phyloP scores from a whole-genome alignment of 2,888 invertebrate genomes.

The Orthonevra nobilis region DNA sequence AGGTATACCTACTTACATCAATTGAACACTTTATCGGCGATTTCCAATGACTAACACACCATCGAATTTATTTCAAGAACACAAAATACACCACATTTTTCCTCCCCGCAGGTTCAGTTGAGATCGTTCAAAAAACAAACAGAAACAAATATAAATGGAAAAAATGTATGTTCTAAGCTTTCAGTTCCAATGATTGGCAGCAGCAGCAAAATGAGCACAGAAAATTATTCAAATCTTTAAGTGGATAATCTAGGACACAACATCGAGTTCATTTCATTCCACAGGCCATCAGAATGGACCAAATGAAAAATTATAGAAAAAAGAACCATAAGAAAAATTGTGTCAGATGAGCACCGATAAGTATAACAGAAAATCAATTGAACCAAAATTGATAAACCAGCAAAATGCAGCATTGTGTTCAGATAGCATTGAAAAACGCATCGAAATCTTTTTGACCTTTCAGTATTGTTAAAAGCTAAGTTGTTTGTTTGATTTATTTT shows the following conservation, averaged over 20 bases:
- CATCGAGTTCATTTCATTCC: constrained; percentile 17
- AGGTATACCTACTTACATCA: constrained; percentile 14
- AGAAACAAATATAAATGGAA: constrained; percentile 3
- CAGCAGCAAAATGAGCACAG: constrained; percentile 42
- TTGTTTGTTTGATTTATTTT: background rate
- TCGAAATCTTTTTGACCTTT: constrained; percentile 62
- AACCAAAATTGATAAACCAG: constrained; percentile 26
- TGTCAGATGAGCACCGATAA: constrained; percentile 20
- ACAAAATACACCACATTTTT: constrained; percentile 25
- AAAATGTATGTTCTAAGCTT: too few relatives aligned
- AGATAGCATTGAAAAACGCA: too few relatives aligned
- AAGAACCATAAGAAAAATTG: constrained; percentile 26
- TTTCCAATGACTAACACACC: constrained; percentile 34
- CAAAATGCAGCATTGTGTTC: background rate
- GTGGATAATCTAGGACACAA: constrained; percentile 55
- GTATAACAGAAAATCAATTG: constrained; percentile 20
- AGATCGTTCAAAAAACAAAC: constrained; percentile 10
- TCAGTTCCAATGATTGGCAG: constrained; percentile 44
- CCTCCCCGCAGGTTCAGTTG: constrained; percentile 29
- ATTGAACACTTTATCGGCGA: constrained; percentile 3
- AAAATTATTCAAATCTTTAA: constrained; percentile 43
- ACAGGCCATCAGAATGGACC: constrained; percentile 15
- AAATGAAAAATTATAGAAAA: too few relatives aligned
- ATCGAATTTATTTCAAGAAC: constrained; percentile 59
- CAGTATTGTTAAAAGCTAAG: background rate